Conservation (phyloP, 2,797 vertebrate genomes). For the Notolepis coatsorum region DNA sequence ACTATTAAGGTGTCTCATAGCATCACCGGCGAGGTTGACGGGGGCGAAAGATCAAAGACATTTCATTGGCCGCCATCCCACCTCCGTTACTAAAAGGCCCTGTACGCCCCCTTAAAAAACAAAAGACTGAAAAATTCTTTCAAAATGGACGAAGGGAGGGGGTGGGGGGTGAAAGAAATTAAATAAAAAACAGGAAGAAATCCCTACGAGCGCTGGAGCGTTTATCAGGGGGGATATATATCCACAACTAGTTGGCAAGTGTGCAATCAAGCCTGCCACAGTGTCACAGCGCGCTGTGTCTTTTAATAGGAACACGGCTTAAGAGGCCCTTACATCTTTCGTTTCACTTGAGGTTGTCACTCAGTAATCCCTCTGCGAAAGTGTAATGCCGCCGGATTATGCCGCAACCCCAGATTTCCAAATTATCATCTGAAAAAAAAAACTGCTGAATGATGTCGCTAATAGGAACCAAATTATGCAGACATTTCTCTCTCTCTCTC, state of each 20-base stretch:
- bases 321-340: constrained; percentile 83
- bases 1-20: constrained; percentile 21
- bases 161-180: constrained; percentile 35
- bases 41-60: constrained; percentile 31
- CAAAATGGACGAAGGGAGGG: constrained; percentile 39
- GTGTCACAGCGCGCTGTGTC: constrained; percentile 75
- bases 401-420: constrained; percentile 77
- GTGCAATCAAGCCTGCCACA: constrained; percentile 78
- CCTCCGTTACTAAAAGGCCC: background rate
- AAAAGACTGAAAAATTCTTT: constrained; percentile 29
- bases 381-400: constrained; percentile 81
- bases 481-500: constrained; percentile 14
- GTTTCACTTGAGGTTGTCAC: constrained; percentile 88
- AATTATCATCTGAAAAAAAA: constrained; percentile 78
- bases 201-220: constrained; percentile 69
- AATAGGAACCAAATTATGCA: constrained; percentile 79
- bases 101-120: background rate
- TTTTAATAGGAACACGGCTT: constrained; percentile 83
- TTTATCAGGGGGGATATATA: constrained; percentile 76
- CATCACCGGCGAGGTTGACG: constrained; percentile 20
- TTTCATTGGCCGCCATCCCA: constrained; percentile 1
- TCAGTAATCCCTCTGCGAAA: constrained; percentile 86
- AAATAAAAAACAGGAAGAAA: constrained; percentile 51
- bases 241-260: constrained; percentile 75
- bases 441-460: constrained; percentile 71